These are phyloP conservation scores for Pyrrhura leucotis DNA, from an alignment of 2,797 vertebrate genomes.

Conservation along the genomic window DNA sequence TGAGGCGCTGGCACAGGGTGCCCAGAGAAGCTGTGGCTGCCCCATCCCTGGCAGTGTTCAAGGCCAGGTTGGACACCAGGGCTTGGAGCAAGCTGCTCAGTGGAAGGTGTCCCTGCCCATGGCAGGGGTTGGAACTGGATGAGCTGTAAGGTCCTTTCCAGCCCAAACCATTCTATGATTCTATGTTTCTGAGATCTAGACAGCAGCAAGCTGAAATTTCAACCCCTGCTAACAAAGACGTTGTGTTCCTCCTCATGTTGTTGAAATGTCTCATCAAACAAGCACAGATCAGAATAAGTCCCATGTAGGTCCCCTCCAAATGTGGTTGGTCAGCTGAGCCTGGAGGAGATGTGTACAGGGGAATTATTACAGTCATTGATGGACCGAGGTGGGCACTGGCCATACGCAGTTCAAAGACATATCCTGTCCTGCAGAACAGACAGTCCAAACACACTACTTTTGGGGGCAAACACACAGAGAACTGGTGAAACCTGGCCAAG, in stretches of 20 bases:
- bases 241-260: not conserved
- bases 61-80: too few species aligned
- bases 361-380: not conserved
- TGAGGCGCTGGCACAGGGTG: too few species aligned
- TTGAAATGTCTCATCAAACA: not conserved
- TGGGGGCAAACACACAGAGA: not conserved
- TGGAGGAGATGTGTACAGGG: too few species aligned
- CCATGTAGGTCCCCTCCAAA: not conserved
- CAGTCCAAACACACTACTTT: not conserved
- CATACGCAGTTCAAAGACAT: not conserved
- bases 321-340: not conserved
- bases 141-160: not conserved
- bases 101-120: not conserved
- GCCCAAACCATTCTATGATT: not conserved
- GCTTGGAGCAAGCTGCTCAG: not conserved
- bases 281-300: not conserved
- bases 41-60: too few species aligned
- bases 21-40: too few species aligned
- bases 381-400: not conserved
- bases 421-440: not conserved
- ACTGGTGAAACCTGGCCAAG: not conserved
- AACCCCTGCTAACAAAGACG: not conserved
- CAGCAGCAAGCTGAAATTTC: not conserved
- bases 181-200: not conserved
- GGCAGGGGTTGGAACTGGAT: not conserved